phyloP scores from a whole-genome alignment of 2,797 vertebrate species.

The Diceros bicornis region DNA sequence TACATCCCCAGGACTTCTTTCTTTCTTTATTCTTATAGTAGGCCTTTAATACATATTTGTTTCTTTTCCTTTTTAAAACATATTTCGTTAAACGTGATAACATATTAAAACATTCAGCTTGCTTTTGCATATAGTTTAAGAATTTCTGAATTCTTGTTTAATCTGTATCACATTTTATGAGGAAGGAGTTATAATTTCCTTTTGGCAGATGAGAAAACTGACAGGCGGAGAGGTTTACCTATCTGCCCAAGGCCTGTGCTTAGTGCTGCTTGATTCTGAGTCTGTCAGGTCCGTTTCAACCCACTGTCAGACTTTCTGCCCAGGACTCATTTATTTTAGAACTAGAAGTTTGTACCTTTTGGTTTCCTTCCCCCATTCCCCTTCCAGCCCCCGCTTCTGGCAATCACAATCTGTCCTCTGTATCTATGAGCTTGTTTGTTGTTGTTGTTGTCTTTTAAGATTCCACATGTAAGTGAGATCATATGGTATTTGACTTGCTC shows the following conservation, averaged over 20 bases:
- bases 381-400: no score
- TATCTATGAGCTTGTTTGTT: no score
- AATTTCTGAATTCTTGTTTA: not conserved
- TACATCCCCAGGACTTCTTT: not conserved
- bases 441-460: no score
- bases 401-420: no score
- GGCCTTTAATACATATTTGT: not conserved
- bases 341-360: no score
- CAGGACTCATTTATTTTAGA: no score
- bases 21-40: not conserved
- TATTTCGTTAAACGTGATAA: not conserved
- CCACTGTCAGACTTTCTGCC: not conserved
- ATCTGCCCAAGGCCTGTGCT: not conserved
- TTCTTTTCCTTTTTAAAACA: conserved; percentile 17
- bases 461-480: no score
- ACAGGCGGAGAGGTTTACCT: not conserved
- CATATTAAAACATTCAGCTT: not conserved
- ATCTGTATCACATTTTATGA: not conserved
- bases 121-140: not conserved
- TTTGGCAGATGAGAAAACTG: not conserved
- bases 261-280: not conserved
- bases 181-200: not conserved
- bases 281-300: not conserved
- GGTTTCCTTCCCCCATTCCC: no score
- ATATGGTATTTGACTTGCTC: no score